phyloP scores from a whole-genome alignment of 2,113 vertebrate species.

The Cranoglanis bouderius region DNA sequence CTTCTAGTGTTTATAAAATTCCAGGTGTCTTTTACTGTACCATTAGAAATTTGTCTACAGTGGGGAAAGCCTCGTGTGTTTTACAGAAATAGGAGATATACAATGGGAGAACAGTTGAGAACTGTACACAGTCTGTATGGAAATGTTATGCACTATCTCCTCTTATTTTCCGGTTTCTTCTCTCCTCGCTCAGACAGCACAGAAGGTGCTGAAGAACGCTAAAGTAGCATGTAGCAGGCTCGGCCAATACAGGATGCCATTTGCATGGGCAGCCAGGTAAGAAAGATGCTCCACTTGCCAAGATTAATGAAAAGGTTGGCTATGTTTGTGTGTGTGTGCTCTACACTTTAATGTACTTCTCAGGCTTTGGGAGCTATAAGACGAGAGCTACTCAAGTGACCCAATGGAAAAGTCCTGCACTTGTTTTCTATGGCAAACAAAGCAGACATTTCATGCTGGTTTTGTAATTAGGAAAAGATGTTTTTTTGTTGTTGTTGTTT shows the following conservation, averaged over 20 bases:
- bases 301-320: neutral
- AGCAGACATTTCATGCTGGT: neutral
- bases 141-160: neutral
- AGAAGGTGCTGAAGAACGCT: slow-evolving; percentile 97
- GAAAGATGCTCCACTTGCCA: neutral
- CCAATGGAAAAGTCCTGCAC: neutral
- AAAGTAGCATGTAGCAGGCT: slow-evolving; percentile 91
- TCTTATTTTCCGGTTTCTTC: slow-evolving; percentile 26
- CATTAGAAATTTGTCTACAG: neutral
- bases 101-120: neutral
- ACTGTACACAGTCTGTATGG: slow-evolving; percentile 13
- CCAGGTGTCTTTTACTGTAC: neutral
- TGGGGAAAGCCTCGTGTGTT: neutral
- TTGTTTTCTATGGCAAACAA: neutral
- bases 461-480: neutral
- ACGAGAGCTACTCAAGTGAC: neutral
- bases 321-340: neutral
- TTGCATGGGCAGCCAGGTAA: slow-evolving; percentile 97
- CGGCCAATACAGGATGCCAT: slow-evolving; percentile 95
- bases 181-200: slow-evolving; percentile 83
- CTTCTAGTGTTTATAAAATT: neutral
- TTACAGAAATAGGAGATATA: neutral
- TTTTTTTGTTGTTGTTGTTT: too few species aligned
- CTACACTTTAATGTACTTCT: neutral
- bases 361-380: neutral